phyloP scores from a whole-genome alignment of 2,888 invertebrate genomes.

The Acanthosoma haemorrhoidale region DNA sequence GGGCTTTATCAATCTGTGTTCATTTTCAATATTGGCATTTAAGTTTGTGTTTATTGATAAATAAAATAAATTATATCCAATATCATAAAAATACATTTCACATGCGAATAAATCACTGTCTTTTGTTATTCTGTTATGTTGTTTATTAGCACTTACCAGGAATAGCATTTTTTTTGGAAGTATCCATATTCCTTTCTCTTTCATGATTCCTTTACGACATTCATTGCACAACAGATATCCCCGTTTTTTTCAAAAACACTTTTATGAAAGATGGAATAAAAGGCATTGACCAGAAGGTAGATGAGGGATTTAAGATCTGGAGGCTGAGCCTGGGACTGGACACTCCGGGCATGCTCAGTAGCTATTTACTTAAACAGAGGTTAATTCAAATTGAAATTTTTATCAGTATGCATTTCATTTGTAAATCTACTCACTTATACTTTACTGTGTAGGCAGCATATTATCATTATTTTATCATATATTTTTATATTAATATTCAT shows the following conservation, averaged over 20 bases:
- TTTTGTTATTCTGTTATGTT: too few species aligned
- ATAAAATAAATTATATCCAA: too few species aligned
- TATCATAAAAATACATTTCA: too few species aligned
- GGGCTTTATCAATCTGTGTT: too few species aligned
- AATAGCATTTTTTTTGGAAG: not conserved
- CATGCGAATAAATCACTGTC: too few species aligned
- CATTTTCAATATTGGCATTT: too few species aligned
- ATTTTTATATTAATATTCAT: not conserved
- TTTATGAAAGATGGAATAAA: not conserved
- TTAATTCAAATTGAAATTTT: not conserved
- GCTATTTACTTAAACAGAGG: not conserved
- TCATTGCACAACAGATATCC: not conserved
- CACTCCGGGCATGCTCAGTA: conserved; percentile 1
- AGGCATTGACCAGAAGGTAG: conserved; percentile 15
- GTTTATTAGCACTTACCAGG: not conserved
- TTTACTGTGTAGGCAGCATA: not conserved
- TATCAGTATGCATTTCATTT: not conserved
- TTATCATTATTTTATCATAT: not conserved
- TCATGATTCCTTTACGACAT: not conserved
- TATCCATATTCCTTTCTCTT: not conserved
- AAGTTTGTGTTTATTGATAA: too few species aligned
- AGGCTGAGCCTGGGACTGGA: conserved; percentile 10
- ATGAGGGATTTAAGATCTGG: conserved; percentile 22
- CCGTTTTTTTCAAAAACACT: not conserved
- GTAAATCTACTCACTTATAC: not conserved